Percentiles rank a stretch among this genome's conserved stretches.
These are phyloP conservation scores for Noctua janthina DNA, from an alignment of 2,888 invertebrate genomes.

Conservation along the genomic window DNA sequence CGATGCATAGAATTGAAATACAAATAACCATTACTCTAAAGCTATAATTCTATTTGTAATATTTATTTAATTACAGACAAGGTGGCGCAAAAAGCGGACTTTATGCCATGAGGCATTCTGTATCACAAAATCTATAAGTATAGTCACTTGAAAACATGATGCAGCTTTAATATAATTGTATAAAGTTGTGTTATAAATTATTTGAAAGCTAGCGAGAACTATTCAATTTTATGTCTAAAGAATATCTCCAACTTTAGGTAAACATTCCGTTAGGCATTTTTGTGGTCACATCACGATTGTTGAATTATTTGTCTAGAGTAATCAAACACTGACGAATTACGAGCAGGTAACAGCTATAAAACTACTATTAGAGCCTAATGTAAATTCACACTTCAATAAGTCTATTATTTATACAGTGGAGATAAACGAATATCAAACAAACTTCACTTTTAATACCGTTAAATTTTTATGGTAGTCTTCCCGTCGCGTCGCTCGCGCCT, in stretches of 20 bases:
- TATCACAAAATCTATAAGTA: constrained; percentile 31
- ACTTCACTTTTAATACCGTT: constrained; percentile 57
- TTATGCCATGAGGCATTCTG: constrained; percentile 24
- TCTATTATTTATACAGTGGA: constrained; percentile 41
- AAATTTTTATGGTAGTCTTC: constrained; percentile 60
- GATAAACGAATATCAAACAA: constrained; percentile 44
- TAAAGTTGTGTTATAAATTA: constrained; percentile 18
- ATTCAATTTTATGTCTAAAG: background rate
- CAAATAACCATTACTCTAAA: constrained; percentile 28
- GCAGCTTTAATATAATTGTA: constrained; percentile 9
- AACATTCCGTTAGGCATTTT: background rate
- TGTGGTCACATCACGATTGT: constrained; percentile 5
- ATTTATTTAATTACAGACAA: constrained; percentile 41
- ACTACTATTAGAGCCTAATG: constrained; percentile 41
- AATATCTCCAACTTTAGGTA: background rate
- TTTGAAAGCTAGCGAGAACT: background rate
- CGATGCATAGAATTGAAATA: constrained; percentile 24
- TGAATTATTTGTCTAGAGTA: constrained; percentile 46
- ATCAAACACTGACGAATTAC: constrained; percentile 43
- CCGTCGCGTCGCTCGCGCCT: constrained; percentile 37
- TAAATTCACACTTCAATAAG: constrained; percentile 52
- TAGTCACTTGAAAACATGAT: background rate
- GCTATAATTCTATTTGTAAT: constrained; percentile 26
- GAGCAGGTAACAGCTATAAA: constrained; percentile 27
- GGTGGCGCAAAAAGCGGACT: constrained; percentile 12